Base-by-base conservation (phyloP, 2,888 invertebrate genomes). In the Cheilosia urbana region DNA sequence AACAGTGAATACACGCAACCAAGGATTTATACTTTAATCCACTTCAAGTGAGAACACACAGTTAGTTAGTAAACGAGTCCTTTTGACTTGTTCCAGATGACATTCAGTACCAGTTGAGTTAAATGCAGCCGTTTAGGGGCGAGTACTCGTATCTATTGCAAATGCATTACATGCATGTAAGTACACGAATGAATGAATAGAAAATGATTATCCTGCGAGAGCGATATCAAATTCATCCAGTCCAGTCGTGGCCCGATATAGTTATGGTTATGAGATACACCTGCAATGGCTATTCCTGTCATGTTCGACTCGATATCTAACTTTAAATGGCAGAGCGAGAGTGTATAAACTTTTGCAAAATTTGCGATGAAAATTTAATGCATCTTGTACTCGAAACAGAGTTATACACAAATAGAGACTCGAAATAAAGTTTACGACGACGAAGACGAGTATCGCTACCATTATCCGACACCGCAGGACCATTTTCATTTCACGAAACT, bases 281-380 rank as follows among this genome's bases (percentile, higher is more conserved):
- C 30, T 62, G 62, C 45, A 45, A 13, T 45, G 57, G 30, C 34
- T 57, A 57, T 34, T 34, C 9, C 13, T 45, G n/a, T n/a, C 45
- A 17, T 62, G 45, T 62, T 62, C 62, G 62, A 27, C 42, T 42
- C 9, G 45, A 45, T 62, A 62, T 62, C 62, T 62, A 62, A 27
- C 42, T 3, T 24, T 21, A 45, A 62, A 42, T 13, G 40, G 45
- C 4, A 9, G 45, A 62, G 24, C 37, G n/a, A 45, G 62, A 27
- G 45, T 34, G 62, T 58, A 27, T 45, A 24, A 62, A 24, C 24
- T 42, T 27, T 21, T n/a, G 42, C 60, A 45, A 24, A 21, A 42
- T 62, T 62, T 62, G 45, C 42, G 27, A 62, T 62, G 62, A 62
- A 62, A 62, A 40, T 34, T 62, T 62, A 62, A 62, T 62, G 45